Evolutionary conservation across 2,113 vertebrate genomes (phyloP), one percentile per base, ranked within the genome.

Genomic region (Hiodon tergisus): DNA sequence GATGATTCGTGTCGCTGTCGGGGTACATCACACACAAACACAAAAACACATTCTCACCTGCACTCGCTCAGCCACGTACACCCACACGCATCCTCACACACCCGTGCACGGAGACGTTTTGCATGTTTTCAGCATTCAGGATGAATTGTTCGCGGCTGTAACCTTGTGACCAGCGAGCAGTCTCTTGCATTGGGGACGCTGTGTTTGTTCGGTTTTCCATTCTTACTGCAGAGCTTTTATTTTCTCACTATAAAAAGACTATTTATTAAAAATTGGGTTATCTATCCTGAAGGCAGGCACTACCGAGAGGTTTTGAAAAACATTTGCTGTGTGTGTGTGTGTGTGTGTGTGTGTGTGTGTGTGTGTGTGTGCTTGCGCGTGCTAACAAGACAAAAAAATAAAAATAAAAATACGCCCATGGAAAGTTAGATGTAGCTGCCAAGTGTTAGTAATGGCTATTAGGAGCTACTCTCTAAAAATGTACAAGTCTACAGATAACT

Each of bases 191-290:
- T 6, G 46, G 62, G 62, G 17, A 46, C 62, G 3, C 2, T 46
- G 70, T 4, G n/a, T 71, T 71, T 55, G 17, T 71, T 17, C 57
- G 59, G 58, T 17, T 71, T 59, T 47, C 16, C 14, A 47, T 5
- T 46, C 46, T 57, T 66, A 4, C 3, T 46, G 3, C 10, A 7
- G 14, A 55, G 70, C 46, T 70, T 57, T 57, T 6, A 17, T n/a
- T 31, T 31, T 31, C 31, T 31, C 31, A 31, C 31, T 31, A 66
- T 2, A 66, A 66, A 65, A 6, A 4, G n/a, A 31, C 48, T 11
- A 66, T 66, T 47, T 66, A 47, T 66, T 66, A 66, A 66, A 66
- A 66, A 46, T 46, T 17, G 63, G 4, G 9, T 66, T 66, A 9
- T 66, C 63, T 10, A 48, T 66, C 31, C 13, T 46, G 6, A 31